Base-by-base conservation (phyloP, 1,140 invertebrate genomes). In the Bombus difficillimus region DNA sequence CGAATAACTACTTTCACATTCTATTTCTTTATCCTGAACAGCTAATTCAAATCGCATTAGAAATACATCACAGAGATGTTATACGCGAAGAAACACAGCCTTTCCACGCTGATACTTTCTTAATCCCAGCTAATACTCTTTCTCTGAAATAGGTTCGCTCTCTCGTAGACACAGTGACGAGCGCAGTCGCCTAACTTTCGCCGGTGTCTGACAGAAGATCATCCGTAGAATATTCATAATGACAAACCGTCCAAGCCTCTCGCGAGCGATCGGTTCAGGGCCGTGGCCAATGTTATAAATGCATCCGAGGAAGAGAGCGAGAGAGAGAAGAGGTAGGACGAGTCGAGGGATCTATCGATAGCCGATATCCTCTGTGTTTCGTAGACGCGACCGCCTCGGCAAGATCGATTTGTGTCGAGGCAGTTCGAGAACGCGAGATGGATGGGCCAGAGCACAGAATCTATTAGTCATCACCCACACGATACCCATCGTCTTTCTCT, bases 401-500 rank as follows among this genome's bases (percentile, higher is more conserved):
- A 86, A 89, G 88, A 91, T 93, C 92, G 92, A 93, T 93, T 91
- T 91, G 91, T 91, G 92, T 93, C 92, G 93, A 90, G 89, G 59
- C 85, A 88, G 76, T 89, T 86, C 81, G 84, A 88, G 93, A 93
- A 86, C 87, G 76, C 81, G 93, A 93, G 93, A 94, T 93, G 92
- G 92, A 94, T 94, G 94, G 92, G 91, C 90, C 90, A 85, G 82
- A 88, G 76, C 86, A 84, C 85, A 90, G 93, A 94, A 94, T 94
- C 93, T 94, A 94, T 94, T 94, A 94, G 93, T 94, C 93, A 94
- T 94, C 93, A 91, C 90, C 92, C 89, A 92, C 92, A 92, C 91
- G 89, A 88, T 90, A 86, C 73, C 81, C 64, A n/a, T 34, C 32
- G 32, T 68, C 84, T 81, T 9, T 81, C 79, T 78, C 75, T 53